phyloP scores from a whole-genome alignment of 92 coral and sea anemone species.

The Palythoa caribaeorum region DNA sequence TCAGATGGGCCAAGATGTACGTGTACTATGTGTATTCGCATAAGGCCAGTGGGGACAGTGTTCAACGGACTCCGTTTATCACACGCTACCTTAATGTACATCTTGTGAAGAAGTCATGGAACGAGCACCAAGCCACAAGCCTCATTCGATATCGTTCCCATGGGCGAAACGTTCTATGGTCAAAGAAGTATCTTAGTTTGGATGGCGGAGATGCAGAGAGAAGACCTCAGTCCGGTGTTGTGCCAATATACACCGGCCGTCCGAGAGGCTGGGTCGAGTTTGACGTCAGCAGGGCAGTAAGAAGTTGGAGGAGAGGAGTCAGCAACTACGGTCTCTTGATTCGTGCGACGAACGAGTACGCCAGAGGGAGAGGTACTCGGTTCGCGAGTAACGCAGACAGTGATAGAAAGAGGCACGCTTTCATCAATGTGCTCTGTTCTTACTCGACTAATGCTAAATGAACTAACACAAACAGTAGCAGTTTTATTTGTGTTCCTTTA shows the following conservation, averaged over 20 bases:
- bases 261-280: slow-evolving; percentile 71
- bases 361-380: slow-evolving; percentile 54
- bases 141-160: background rate
- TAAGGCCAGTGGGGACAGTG: slow-evolving; percentile 62
- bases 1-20: slow-evolving; percentile 64
- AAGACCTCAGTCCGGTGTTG: background rate
- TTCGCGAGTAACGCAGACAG: slow-evolving; percentile 69
- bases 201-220: slow-evolving; percentile 30
- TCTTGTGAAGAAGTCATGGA: slow-evolving; percentile 71
- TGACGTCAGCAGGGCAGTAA: slow-evolving; percentile 73
- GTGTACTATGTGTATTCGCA: slow-evolving; percentile 72
- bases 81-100: slow-evolving; percentile 61
- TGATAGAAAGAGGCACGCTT: slow-evolving; percentile 47
- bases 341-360: slow-evolving; percentile 62
- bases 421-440: slow-evolving; percentile 52
- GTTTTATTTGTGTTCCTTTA: too few relatives aligned
- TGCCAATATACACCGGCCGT: slow-evolving; percentile 56
- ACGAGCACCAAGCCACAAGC: slow-evolving; percentile 68
- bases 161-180: background rate
- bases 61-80: slow-evolving; percentile 49
- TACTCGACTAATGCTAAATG: background rate
- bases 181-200: slow-evolving; percentile 9
- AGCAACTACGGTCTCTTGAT: slow-evolving; percentile 70
- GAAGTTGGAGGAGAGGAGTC: slow-evolving; percentile 57
- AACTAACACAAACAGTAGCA: too few relatives aligned